Evolutionary conservation across 2,797 vertebrate genomes (phyloP), one percentile per base, ranked within the genome.

Genomic region (Tauraco hartlaubi): DNA sequence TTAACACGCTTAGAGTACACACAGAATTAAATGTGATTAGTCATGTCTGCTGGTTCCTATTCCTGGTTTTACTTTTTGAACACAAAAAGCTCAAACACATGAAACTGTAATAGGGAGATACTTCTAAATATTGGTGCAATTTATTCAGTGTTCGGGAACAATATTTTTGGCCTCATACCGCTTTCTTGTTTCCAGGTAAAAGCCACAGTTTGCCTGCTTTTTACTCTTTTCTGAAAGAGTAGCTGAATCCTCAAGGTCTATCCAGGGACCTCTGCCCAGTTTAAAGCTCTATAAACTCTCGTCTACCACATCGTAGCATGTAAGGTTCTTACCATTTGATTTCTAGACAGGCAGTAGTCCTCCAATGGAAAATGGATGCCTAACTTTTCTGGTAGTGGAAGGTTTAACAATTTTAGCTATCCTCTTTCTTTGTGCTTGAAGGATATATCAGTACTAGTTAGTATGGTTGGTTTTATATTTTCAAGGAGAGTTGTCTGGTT

Each of bases 181-280:
- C 75, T 91, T 89, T 94, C 72, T 69, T 92, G 54, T 90, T 97
- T 97, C 90, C 86, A 95, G 90, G 90, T 61, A 94, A 95, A 96
- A 95, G 85, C 83, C 78, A 41, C 86, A 64, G 44, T 97, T 94
- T 96, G 88, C 68, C 88, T 91, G 68, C 68, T 80, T 90, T 88
- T 76, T 95, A 33, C 56, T 64, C n/a, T 92, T 94, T 95, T 96
- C 68, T 72, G 93, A 62, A 77, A 84, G 81, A 71, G 80, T 39
- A 44, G 49, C 39, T 84, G 80, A 93, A 95, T 73, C 86, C 89
- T 92, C 89, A 90, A 87, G 33, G 66, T 95, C 85, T 94, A 11
- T 90, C 90, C 72, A 56, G 86, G 84, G 76, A 94, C 81, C 58
- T 94, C 48, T 95, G 82, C 93, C 88, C 22, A 1, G 43, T 74